Conservation (phyloP, 2,797 vertebrate species). For the Crax fasciolata region DNA sequence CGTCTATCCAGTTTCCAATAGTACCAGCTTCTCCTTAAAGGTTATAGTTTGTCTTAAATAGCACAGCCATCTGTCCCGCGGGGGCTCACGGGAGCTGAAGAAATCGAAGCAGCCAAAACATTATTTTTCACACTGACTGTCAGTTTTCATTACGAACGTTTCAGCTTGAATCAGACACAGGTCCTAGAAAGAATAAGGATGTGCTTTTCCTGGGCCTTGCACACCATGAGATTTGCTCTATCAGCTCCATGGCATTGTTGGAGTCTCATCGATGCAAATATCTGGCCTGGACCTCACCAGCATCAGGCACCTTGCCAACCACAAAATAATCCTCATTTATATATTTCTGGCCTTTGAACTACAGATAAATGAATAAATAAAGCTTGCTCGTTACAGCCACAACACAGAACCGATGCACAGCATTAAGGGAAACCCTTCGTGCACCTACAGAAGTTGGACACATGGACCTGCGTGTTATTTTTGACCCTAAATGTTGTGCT, state of each 20-base stretch:
- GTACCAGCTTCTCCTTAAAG: slow-evolving; percentile 73
- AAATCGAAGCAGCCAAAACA: slow-evolving; percentile 52
- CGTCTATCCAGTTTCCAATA: slow-evolving; percentile 69
- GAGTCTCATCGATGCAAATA: not conserved
- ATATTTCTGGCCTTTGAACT: not conserved
- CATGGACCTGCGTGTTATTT: fast-evolving
- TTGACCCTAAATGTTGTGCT: not conserved
- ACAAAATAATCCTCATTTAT: not conserved
- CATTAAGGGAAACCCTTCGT: not conserved
- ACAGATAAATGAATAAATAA: not conserved
- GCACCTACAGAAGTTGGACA: not conserved
- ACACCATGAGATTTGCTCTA: not conserved
- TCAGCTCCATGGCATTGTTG: not conserved
- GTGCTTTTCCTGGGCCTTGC: not conserved
- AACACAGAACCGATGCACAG: not conserved
- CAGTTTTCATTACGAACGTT: slow-evolving; percentile 5
- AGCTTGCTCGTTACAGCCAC: not conserved
- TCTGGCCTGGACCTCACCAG: not conserved
- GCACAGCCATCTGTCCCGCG: slow-evolving; percentile 75
- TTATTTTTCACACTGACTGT: slow-evolving; percentile 49
- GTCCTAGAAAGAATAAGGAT: not conserved
- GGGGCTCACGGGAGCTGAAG: slow-evolving; percentile 59
- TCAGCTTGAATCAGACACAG: not conserved
- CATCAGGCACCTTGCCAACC: not conserved
- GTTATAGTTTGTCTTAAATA: slow-evolving; percentile 81